Evolutionary conservation across 2,888 invertebrate species (phyloP), one percentile per base, ranked within the genome.

Genomic region (Dicycla oo): DNA sequence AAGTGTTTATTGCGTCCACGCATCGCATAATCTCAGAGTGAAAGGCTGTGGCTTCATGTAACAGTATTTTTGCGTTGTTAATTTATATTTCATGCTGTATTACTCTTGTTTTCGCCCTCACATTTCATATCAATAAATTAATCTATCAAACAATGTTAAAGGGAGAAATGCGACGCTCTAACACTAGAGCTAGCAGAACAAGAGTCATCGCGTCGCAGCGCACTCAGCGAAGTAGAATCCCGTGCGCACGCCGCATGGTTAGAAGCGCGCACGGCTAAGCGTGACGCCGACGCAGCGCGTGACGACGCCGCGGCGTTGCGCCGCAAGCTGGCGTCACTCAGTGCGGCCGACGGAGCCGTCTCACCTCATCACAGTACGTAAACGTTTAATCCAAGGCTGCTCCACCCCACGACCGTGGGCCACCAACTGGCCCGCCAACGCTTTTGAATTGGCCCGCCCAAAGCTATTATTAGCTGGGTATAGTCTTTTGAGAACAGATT

Each of bases 201-300:
- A 91, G 98, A 98, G 91, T 97, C 97, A 2, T 92, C 95, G 10
- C 96, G 96, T 26, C 97, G 97, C 86, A 93, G 96, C 0, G 98
- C 98, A 88, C 97, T 98, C 82, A 97, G 98, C 69, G 97, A 97
- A 72, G 96, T 98, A 73, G 98, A 99, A 93, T 97, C 98, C 87
- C 98, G 98, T 82, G 97, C 98, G 23, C 98, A 99, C 93, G 97
- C 98, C 88, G 97, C 98, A 82, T 98, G 98, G 99, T 97, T 99
- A 68, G 97, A 97, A 74, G 98, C 98, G 20, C 96, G 98, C 64
- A 98, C 98, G 88, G 97, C 98, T 49, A 97, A 98, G 90, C 97
- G 99, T 47, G 98, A 98, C 85, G 96, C 98, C 54, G 98, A 98
- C 92, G 98, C 98, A 89, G 97, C 94, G 40, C 78, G 90, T 3